These are phyloP conservation scores for Mimachlamys varia DNA, from an alignment of 2,888 invertebrate genomes.

Conservation along the genomic window DNA sequence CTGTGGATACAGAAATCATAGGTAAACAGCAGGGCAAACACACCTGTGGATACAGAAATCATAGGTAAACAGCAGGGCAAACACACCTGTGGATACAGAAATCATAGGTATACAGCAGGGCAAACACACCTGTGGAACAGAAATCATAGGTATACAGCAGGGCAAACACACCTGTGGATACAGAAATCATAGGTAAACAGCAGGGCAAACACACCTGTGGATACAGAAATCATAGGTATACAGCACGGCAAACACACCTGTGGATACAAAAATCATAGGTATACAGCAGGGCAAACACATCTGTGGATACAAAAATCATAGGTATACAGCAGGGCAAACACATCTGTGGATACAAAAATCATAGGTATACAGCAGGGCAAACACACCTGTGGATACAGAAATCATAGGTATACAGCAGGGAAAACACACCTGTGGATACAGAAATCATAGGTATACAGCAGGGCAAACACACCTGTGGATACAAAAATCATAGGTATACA, in stretches of 20 bases:
- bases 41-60: constrained; percentile 93
- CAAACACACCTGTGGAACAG: too few species aligned
- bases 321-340: constrained; percentile 96
- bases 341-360: too few species aligned
- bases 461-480: constrained; percentile 92
- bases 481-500: constrained; percentile 94
- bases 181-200: constrained; percentile 95
- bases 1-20: constrained; percentile 92
- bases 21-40: constrained; percentile 93
- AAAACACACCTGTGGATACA: constrained; percentile 92
- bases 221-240: constrained; percentile 94
- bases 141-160: constrained; percentile 94
- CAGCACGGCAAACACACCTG: constrained; percentile 92
- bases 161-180: constrained; percentile 91
- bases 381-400: constrained; percentile 92
- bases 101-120: constrained; percentile 94
- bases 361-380: constrained; percentile 93
- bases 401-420: constrained; percentile 94
- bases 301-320: too few species aligned
- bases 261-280: constrained; percentile 93
- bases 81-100: constrained; percentile 92
- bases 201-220: constrained; percentile 92
- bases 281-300: constrained; percentile 96
- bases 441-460: constrained; percentile 95
- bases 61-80: constrained; percentile 93